Conservation (phyloP, 2,113 vertebrate genomes). For the Notarius quadriscutis region DNA sequence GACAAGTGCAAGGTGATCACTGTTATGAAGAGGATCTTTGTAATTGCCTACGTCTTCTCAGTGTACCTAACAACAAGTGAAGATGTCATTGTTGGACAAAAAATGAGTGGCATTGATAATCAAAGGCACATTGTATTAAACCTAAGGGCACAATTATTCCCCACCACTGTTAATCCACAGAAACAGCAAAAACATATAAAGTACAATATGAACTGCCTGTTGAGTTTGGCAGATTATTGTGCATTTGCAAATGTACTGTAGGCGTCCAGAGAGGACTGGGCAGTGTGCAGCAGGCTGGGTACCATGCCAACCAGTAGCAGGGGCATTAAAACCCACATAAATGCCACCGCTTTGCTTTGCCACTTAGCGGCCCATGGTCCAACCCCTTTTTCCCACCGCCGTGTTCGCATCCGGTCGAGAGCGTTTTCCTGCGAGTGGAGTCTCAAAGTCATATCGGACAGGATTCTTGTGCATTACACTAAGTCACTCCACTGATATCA, state of each 20-base stretch:
- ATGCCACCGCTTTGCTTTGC: constrained; percentile 38
- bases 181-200: constrained; percentile 52
- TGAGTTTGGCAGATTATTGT: constrained; percentile 44
- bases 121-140: constrained; percentile 90
- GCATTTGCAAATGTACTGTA: constrained; percentile 39
- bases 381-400: constrained; percentile 25
- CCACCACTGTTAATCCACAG: constrained; percentile 69
- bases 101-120: constrained; percentile 77
- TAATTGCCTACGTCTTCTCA: constrained; percentile 59
- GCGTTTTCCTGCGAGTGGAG: constrained; percentile 29
- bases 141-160: constrained; percentile 79
- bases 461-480: constrained; percentile 51
- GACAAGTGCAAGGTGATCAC: constrained; percentile 46
- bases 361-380: constrained; percentile 40
- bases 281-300: constrained; percentile 50
- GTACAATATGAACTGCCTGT: constrained; percentile 48
- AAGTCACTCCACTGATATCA: constrained; percentile 42
- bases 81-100: constrained; percentile 56
- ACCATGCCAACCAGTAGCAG: constrained; percentile 49
- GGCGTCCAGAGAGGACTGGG: constrained; percentile 40
- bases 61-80: constrained; percentile 59
- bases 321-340: constrained; percentile 41
- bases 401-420: constrained; percentile 29
- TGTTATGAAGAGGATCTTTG: constrained; percentile 26
- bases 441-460: constrained; percentile 42